These are phyloP conservation scores for Cheilosia urbana DNA, from an alignment of 2,888 invertebrate genomes.

Conservation along the genomic window DNA sequence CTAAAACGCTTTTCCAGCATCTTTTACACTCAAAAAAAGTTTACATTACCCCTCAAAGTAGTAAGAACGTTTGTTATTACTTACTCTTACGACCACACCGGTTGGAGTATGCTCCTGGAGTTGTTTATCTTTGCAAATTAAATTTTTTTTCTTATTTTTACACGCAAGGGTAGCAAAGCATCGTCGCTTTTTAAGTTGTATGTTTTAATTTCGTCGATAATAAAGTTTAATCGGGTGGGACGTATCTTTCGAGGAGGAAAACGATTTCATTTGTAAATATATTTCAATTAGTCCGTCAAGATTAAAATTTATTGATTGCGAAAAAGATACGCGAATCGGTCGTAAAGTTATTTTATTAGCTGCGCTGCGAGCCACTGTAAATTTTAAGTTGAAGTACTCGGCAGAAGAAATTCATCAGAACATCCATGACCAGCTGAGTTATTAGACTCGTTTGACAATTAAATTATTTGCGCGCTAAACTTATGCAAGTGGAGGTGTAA, in stretches of 20 bases:
- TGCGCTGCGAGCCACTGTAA: neutral
- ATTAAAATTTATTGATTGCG: conserved; percentile 42
- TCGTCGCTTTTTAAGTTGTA: conserved; percentile 1
- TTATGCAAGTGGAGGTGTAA: too few species aligned
- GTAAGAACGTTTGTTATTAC: conserved; percentile 37
- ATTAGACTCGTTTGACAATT: too few species aligned
- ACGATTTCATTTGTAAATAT: conserved; percentile 49
- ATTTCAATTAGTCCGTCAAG: conserved; percentile 47
- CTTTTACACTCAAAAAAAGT: neutral
- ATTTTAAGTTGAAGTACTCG: too few species aligned
- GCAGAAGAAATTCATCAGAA: too few species aligned
- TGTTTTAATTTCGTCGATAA: conserved; percentile 22
- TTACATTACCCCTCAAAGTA: conserved; percentile 14
- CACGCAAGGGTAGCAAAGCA: neutral
- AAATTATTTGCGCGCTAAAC: too few species aligned
- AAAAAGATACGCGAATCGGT: conserved; percentile 21
- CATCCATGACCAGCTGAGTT: too few species aligned
- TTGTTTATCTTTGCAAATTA: conserved; percentile 26
- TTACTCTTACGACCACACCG: conserved; percentile 20
- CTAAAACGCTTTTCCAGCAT: neutral
- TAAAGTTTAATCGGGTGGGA: conserved; percentile 19
- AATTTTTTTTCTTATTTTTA: neutral
- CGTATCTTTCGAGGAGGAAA: conserved; percentile 5
- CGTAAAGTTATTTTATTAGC: conserved; percentile 27
- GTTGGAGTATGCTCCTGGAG: conserved; percentile 23